A percentile compares a stretch with the other conserved stretches of the same genome.
Evolutionary conservation across 2,888 invertebrate species (phyloP).

Genomic region (Psylliodes chrysocephalus): DNA sequence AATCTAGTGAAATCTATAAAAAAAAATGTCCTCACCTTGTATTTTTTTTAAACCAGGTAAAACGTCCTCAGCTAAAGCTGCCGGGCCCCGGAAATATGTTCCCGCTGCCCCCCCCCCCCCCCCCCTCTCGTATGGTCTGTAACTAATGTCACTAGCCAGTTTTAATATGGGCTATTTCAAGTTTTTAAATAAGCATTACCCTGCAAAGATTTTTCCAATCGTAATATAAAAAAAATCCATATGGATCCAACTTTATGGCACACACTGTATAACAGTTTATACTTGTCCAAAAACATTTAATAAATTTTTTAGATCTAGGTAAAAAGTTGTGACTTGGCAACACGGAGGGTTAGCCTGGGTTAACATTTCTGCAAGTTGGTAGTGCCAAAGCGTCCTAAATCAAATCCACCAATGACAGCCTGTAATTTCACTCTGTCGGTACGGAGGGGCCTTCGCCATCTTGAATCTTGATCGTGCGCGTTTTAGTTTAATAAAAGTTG

Average conservation of each 20-base stretch:
- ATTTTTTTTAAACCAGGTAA: no score
- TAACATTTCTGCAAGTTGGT: slow-evolving; percentile 51
- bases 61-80: no score
- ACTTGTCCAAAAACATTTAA: no score
- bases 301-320: no score
- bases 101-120: no score
- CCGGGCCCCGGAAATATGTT: no score
- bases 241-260: no score
- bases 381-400: slow-evolving; percentile 55
- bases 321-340: slow-evolving; percentile 13
- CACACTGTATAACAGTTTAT: neutral
- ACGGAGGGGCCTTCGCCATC: slow-evolving; percentile 59
- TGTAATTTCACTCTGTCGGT: slow-evolving; percentile 45
- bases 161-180: neutral
- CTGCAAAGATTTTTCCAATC: neutral
- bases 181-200: neutral
- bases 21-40: no score
- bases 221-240: no score
- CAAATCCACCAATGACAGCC: slow-evolving; percentile 55
- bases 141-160: neutral
- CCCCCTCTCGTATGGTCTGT: no score
- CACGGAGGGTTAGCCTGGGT: slow-evolving; percentile 32
- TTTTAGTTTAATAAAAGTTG: slow-evolving; percentile 58
- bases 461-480: slow-evolving; percentile 61
- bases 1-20: no score